phyloP scores from a whole-genome alignment of 2,113 vertebrate genomes.

The Lota lota region DNA sequence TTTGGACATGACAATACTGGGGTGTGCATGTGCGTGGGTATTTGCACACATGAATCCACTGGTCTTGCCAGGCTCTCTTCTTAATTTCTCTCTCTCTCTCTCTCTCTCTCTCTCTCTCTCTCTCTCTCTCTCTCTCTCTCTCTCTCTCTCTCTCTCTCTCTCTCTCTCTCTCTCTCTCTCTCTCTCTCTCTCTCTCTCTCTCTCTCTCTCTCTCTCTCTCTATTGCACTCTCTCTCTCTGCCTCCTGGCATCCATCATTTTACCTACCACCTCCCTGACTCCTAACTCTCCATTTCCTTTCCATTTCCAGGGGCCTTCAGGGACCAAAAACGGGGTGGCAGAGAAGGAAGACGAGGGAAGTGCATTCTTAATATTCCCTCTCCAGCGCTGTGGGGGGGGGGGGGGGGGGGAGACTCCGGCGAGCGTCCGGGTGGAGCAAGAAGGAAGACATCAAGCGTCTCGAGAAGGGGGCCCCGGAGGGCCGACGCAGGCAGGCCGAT shows the following conservation, averaged over 20 bases:
- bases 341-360: constrained; percentile 33
- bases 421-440: constrained; percentile 41
- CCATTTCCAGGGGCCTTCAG: constrained; percentile 64
- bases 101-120: too few relatives aligned
- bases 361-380: constrained; percentile 75
- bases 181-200: constrained; percentile 22
- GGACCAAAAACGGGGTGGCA: constrained; percentile 46
- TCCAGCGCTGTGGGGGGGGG: constrained; percentile 36
- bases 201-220: constrained; percentile 12
- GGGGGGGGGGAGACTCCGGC: constrained; percentile 36
- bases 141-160: constrained; percentile 22
- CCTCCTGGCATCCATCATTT: constrained; percentile 28
- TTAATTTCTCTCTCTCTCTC: not conserved
- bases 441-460: constrained; percentile 47
- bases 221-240: not conserved
- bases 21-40: too few relatives aligned
- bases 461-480: constrained; percentile 34
- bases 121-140: not conserved
- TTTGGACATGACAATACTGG: too few relatives aligned
- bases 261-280: not conserved
- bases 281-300: constrained; percentile 61
- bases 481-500: constrained; percentile 29
- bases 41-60: too few relatives aligned
- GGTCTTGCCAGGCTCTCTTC: too few relatives aligned
- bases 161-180: constrained; percentile 26